A percentile compares a stretch with the other conserved stretches of the same genome.
phyloP scores from a whole-genome alignment of 2,888 invertebrate species.

The Abrostola triplasia region DNA sequence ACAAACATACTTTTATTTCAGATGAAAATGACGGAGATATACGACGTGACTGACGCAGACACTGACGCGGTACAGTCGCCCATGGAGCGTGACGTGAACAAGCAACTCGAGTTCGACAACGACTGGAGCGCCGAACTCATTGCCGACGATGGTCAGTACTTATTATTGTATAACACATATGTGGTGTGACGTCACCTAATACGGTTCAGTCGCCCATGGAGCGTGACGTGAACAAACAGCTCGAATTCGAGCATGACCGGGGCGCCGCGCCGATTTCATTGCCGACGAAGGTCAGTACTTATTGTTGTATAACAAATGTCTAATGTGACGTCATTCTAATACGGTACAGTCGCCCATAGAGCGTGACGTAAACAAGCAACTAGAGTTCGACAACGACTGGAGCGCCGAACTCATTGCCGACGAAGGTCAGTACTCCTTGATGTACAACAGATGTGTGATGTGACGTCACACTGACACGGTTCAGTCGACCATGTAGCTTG shows the following conservation, averaged over 20 bases:
- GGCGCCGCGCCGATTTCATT: slow-evolving; percentile 86
- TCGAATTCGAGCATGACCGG: slow-evolving; percentile 91
- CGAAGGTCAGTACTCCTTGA: slow-evolving; percentile 61
- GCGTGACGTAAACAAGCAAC: too few species aligned
- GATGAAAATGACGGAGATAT: slow-evolving; percentile 96
- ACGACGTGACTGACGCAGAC: slow-evolving; percentile 94
- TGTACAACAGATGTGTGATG: background rate
- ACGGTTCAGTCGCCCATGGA: slow-evolving; percentile 90
- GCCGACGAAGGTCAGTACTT: slow-evolving; percentile 68
- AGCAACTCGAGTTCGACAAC: slow-evolving; percentile 91
- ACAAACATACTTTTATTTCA: slow-evolving; percentile 59
- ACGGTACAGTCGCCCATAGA: slow-evolving; percentile 19
- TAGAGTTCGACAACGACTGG: slow-evolving; percentile 90
- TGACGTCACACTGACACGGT: slow-evolving; percentile 81
- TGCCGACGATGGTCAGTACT: slow-evolving; percentile 67
- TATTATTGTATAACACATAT: background rate
- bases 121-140: slow-evolving; percentile 88
- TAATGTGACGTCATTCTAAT: too few species aligned
- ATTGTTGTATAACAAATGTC: background rate
- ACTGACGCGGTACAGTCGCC: slow-evolving; percentile 90
- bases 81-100: slow-evolving; percentile 89
- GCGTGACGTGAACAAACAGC: slow-evolving; percentile 88
- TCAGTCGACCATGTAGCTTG: slow-evolving; percentile 89
- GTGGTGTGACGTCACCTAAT: slow-evolving; percentile 68
- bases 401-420: slow-evolving; percentile 84